Evolutionary conservation across 2,797 vertebrate genomes (phyloP).

Genomic region (Alfaro cultratus): DNA sequence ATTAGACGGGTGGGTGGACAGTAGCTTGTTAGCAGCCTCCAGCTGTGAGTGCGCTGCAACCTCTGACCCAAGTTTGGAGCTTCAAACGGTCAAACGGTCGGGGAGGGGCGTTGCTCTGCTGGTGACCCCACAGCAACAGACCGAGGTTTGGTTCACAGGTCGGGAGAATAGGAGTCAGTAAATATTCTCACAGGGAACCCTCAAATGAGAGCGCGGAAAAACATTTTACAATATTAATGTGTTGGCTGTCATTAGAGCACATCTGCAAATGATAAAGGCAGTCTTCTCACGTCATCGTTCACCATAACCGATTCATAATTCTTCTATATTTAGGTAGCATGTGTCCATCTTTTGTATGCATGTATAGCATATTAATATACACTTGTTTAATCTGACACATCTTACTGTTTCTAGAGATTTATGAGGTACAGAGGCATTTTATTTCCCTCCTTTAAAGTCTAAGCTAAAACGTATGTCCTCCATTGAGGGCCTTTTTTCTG

Average conservation of each 20-base stretch:
- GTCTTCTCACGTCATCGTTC: background rate
- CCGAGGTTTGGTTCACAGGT: slow-evolving; percentile 34
- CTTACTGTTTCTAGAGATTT: background rate
- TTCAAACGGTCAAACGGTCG: slow-evolving; percentile 30
- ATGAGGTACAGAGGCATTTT: background rate
- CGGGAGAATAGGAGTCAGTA: slow-evolving; percentile 27
- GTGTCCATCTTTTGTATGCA: background rate
- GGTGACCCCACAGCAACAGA: slow-evolving; percentile 24
- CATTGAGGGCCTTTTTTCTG: background rate
- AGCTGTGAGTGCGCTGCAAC: slow-evolving; percentile 31
- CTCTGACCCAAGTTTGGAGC: slow-evolving; percentile 32
- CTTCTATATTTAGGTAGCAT: background rate
- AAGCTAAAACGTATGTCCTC: background rate
- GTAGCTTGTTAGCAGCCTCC: slow-evolving; percentile 60
- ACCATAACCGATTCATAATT: background rate
- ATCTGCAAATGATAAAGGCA: background rate
- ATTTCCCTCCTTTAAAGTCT: background rate
- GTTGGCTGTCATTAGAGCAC: slow-evolving; percentile 9
- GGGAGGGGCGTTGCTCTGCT: slow-evolving; percentile 10
- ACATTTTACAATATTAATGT: slow-evolving; percentile 36
- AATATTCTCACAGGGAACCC: slow-evolving; percentile 31
- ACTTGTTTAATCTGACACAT: background rate
- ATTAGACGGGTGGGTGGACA: slow-evolving; percentile 39
- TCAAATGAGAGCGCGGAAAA: slow-evolving; percentile 11
- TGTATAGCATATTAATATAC: background rate